phyloP scores from a whole-genome alignment of 2,113 vertebrate species.

The Eulemur rufifrons region DNA sequence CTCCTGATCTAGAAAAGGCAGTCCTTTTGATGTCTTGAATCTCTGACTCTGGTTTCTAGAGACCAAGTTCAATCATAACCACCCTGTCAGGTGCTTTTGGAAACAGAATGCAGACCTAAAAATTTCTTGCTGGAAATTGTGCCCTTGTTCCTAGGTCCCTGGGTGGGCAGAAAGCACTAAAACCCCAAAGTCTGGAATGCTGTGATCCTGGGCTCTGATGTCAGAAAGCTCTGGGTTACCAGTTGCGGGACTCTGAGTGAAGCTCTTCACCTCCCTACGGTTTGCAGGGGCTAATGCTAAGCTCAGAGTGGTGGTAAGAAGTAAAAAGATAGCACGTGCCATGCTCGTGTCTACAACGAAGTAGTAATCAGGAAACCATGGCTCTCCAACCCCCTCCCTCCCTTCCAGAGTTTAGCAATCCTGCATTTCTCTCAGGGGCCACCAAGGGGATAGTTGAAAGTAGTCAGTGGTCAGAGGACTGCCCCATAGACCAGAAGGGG shows the following conservation, averaged over 20 bases:
- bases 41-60: not conserved
- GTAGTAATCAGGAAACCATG: not conserved
- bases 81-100: not conserved
- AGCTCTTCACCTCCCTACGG: not conserved
- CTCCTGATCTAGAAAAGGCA: not conserved
- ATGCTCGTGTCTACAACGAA: not conserved
- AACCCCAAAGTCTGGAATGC: not conserved
- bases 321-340: not conserved
- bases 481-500: not conserved
- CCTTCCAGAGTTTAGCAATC: not conserved
- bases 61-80: not conserved
- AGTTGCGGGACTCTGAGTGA: not conserved
- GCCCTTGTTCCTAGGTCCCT: not conserved
- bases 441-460: not conserved
- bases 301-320: not conserved
- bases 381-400: not conserved
- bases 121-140: not conserved
- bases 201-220: not conserved
- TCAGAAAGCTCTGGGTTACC: not conserved
- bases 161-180: not conserved
- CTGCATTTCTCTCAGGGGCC: not conserved
- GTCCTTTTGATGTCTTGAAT: not conserved
- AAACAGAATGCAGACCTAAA: not conserved
- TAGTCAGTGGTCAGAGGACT: not conserved
- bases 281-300: not conserved